Evolutionary conservation across 2,888 invertebrate species (phyloP), one percentile per base, ranked within the genome.

Genomic region (Ptycholaimellus sp.): DNA sequence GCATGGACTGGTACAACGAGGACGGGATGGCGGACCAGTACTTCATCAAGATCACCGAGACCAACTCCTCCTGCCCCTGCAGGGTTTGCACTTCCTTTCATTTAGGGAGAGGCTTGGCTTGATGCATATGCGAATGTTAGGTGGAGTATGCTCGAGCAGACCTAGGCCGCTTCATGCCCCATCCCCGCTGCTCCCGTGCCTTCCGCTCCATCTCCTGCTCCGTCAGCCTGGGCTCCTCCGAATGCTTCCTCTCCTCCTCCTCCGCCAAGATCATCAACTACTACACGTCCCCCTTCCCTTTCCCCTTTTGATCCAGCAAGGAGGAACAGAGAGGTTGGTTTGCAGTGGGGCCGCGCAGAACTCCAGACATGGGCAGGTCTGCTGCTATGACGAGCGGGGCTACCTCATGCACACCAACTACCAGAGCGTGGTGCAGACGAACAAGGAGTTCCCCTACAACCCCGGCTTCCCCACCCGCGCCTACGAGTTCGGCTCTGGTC

Each of bases 341-440:
- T n/a, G n/a, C n/a, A n/a, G n/a, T n/a, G n/a, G n/a, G n/a, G n/a
- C n/a, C n/a, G n/a, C n/a, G n/a, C n/a, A n/a, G n/a, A n/a, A n/a
- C n/a, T n/a, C n/a, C n/a, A n/a, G n/a, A n/a, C n/a, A 56, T 36
- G 90, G 87, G 37, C 90, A 90, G 56, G 85, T 90, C 56, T 96
- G 93, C 52, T 96, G 93, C 58, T 96, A 93, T 57, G 83, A 85
- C 58, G 76, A 76, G 53, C 76, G 80, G 50, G 74, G 76, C 1
- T 78, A 72, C 60, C 68, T 96, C 20, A 80, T 85, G 76, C 66
- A 87, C 60, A 79, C 87, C 0, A 80, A 81, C 49, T 93, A 93
- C 61, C 81, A 85, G 52, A 77, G 78, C 67, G 50, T 54, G 17
- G 47, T 54, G 29, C 49, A 53, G 40, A 48, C 45, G 13, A 21